Base-by-base conservation (phyloP, 2,888 invertebrate species). In the Nesidiocoris tenuis region DNA sequence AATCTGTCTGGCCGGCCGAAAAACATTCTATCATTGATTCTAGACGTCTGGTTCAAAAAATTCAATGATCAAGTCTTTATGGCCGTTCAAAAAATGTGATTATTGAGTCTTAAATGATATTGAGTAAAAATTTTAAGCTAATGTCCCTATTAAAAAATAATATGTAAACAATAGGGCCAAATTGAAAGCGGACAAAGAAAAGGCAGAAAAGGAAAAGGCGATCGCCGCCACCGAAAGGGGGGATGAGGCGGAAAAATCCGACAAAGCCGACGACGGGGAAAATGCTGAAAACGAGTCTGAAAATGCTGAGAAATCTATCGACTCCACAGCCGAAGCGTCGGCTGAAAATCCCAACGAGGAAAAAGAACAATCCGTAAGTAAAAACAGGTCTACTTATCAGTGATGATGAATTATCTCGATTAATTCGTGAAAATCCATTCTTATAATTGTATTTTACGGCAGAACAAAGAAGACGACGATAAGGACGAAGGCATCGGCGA, bases 281-380 rank as follows among this genome's bases (percentile, higher is more conserved):
- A 81, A 83, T 80, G 85, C 85, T 80, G 85, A 84, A 80, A 85
- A 84, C 71, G 81, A 83, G 80, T 85, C 85, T 80, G 83, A 84
- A 74, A 81, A 83, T 80, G 85, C 85, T 80, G 85, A 84, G 12
- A 39, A 39, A 39, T 39, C 39, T 3, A 39, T 12, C 39, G 39
- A 39, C 12, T 39, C 39, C 3, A 12, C 12, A 39, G 39, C 39
- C 12, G 5, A 39, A 39, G 12, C 39, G 3, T 39, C 39, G 39
- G 2, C n/a, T 9, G n/a, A 3, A 9, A 19, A 16, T 5, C 7
- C 59, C 59, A 24, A 65, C 23, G 65, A 65, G 25, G 65, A 65
- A 23, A 22, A 63, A 12, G 63, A 63, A 12, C 9, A 7, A n/a
- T n/a, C 17, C 7, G 17, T 59, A 59, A n/a, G 9, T n/a, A n/a